Evolutionary conservation across 23 tunicate genomes (phyloP).

Genomic region (Aplidium turbinatum): DNA sequence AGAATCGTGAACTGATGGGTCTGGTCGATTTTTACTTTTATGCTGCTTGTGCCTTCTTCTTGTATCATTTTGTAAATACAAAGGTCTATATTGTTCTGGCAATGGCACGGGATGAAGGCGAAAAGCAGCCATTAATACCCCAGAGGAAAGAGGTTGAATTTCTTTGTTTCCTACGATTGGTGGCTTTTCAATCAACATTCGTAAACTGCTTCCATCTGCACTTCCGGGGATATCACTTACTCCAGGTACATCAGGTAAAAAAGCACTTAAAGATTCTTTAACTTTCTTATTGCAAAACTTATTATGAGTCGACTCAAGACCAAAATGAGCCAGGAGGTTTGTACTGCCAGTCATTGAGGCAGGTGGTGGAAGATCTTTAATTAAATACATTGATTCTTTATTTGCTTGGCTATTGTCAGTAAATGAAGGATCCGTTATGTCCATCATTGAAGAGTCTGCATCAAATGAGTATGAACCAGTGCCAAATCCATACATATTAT

Average conservation of each 20-base stretch:
- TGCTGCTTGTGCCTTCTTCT: constrained; percentile 56
- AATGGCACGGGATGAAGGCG: constrained; percentile 83
- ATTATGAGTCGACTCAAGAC: constrained; percentile 73
- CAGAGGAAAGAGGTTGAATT: constrained; percentile 59
- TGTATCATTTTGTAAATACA: constrained; percentile 55
- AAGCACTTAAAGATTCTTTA: constrained; percentile 79
- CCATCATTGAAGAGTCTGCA: too few species aligned
- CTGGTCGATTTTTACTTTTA: constrained; percentile 73
- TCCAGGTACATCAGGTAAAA: constrained; percentile 71
- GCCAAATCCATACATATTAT: too few species aligned
- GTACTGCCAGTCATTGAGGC: constrained; percentile 65
- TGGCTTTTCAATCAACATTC: constrained; percentile 71
- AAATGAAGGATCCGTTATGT: too few species aligned
- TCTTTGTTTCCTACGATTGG: constrained; percentile 77
- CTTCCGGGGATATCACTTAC: constrained; percentile 57
- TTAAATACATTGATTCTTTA: constrained; percentile 49
- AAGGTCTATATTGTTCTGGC: constrained; percentile 74
- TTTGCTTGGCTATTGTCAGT: too few species aligned
- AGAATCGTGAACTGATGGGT: constrained; percentile 36
- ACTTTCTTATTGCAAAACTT: constrained; percentile 83
- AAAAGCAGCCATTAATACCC: constrained; percentile 58
- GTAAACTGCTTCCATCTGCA: constrained; percentile 56
- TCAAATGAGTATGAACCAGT: too few species aligned
- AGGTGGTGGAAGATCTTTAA: constrained; percentile 68
- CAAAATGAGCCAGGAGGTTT: constrained; percentile 68